Conservation (phyloP, 2,888 invertebrate species). For the Nemotelus pantherinus region DNA sequence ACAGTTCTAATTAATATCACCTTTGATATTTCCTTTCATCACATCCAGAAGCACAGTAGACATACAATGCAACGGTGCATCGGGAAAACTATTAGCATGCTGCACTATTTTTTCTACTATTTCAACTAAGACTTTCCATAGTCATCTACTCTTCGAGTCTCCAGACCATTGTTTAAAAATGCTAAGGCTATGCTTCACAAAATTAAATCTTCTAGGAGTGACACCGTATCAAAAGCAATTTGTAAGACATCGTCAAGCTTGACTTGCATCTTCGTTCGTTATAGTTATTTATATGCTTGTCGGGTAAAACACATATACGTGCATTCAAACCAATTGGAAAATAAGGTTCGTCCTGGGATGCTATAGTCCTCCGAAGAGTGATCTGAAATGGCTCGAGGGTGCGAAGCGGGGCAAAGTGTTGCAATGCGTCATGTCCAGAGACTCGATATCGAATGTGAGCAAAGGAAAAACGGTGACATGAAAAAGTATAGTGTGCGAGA, state of each 20-base stretch:
- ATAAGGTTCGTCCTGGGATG: too few relatives aligned
- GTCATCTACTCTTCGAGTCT: not conserved
- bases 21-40: conserved; percentile 9
- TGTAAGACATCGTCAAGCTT: conserved; percentile 34
- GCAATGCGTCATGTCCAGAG: conserved; percentile 26
- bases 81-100: not conserved
- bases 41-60: not conserved
- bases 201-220: conserved; percentile 32
- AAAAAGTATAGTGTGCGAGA: conserved; percentile 5
- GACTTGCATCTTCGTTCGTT: conserved; percentile 16
- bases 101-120: not conserved
- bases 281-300: conserved; percentile 22
- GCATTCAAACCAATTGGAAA: too few relatives aligned
- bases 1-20: conserved; percentile 19
- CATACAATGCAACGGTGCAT: too few relatives aligned
- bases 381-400: too few relatives aligned
- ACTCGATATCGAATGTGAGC: conserved; percentile 13
- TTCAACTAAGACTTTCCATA: not conserved
- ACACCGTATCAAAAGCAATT: conserved; percentile 34
- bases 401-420: conserved; percentile 16
- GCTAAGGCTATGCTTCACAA: conserved; percentile 4
- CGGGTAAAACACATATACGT: not conserved
- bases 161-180: not conserved
- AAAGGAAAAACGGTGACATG: conserved; percentile 2
- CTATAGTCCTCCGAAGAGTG: too few relatives aligned